phyloP scores from a whole-genome alignment of 2,797 vertebrate genomes.

The Poeciliopsis presidionis region DNA sequence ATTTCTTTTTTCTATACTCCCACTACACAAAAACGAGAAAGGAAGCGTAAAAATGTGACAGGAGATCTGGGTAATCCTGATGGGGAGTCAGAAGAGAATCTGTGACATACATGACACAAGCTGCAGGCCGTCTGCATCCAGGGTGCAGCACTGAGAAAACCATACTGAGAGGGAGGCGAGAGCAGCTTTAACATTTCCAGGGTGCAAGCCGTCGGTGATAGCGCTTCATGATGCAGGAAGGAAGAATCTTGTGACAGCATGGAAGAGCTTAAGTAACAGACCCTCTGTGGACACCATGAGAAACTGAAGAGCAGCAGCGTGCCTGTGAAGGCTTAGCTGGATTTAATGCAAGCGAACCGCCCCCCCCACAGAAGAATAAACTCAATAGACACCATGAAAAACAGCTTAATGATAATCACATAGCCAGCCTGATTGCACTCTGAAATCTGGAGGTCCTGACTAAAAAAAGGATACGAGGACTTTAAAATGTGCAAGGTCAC shows the following conservation, averaged over 20 bases:
- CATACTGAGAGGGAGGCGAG: conserved; percentile 22
- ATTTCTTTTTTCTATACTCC: background rate
- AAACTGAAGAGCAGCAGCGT: conserved; percentile 23
- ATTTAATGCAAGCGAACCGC: conserved; percentile 49
- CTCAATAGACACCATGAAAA: conserved; percentile 65
- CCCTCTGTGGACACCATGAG: conserved; percentile 29
- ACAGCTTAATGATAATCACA: conserved; percentile 55
- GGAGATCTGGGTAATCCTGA: conserved; percentile 23
- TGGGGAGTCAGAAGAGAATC: conserved; percentile 15
- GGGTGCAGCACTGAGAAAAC: conserved; percentile 27
- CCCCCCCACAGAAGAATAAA: conserved; percentile 47
- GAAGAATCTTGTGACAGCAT: conserved; percentile 27
- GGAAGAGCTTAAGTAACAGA: conserved; percentile 45
- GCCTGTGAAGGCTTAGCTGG: conserved; percentile 44
- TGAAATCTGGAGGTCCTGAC: conserved; percentile 46
- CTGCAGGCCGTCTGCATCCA: conserved; percentile 23
- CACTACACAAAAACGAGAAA: conserved; percentile 18
- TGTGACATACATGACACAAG: conserved; percentile 39
- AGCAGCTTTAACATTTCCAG: conserved; percentile 30
- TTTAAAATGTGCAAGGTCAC: background rate
- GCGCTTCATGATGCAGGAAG: conserved; percentile 16
- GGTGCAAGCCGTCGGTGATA: conserved; percentile 23
- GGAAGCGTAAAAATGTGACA: conserved; percentile 45
- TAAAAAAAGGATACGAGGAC: conserved; percentile 27
- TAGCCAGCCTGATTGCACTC: conserved; percentile 53